A percentile compares a stretch with the other conserved stretches of the same genome.
Evolutionary conservation across 64 coral and sea anemone species (phyloP).

Genomic region (Acropora tenuis): DNA sequence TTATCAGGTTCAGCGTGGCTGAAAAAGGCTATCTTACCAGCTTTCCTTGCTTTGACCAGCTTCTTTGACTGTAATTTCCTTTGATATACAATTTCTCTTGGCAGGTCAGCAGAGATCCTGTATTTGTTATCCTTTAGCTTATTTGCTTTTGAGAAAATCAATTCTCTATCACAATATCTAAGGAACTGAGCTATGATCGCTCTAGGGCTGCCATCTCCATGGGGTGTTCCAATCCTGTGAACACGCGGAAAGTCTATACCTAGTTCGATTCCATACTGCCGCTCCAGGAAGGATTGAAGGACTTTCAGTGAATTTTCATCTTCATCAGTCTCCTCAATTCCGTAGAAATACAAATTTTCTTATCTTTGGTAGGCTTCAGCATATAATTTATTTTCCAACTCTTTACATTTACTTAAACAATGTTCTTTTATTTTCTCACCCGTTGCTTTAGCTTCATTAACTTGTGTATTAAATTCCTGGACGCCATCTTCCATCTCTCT

Average conservation of each 20-base stretch:
- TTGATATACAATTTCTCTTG: conserved; percentile 19
- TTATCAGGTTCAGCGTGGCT: conserved; percentile 47
- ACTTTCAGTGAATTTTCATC: background rate
- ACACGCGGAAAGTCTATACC: background rate
- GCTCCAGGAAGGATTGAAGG: background rate
- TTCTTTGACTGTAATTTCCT: conserved; percentile 32
- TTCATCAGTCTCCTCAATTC: background rate
- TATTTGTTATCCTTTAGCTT: conserved; percentile 5
- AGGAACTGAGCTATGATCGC: conserved; percentile 44
- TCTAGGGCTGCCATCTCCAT: background rate
- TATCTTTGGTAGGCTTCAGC: background rate
- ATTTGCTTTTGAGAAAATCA: background rate
- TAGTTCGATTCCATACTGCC: background rate
- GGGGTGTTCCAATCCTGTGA: background rate
- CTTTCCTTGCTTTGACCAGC: conserved; percentile 37
- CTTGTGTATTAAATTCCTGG: too few relatives aligned
- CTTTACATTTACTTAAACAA: background rate
- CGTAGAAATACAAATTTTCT: background rate
- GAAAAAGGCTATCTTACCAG: conserved; percentile 44
- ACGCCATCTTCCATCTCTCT: too few relatives aligned
- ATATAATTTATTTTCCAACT: background rate
- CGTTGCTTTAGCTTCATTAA: background rate
- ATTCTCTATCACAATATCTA: conserved; percentile 37
- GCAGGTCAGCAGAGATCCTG: conserved; percentile 7
- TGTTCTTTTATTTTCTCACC: background rate